Evolutionary conservation across 2,113 vertebrate genomes (phyloP), one percentile per base, ranked within the genome.

Genomic region (Phylloscopus trochilus): DNA sequence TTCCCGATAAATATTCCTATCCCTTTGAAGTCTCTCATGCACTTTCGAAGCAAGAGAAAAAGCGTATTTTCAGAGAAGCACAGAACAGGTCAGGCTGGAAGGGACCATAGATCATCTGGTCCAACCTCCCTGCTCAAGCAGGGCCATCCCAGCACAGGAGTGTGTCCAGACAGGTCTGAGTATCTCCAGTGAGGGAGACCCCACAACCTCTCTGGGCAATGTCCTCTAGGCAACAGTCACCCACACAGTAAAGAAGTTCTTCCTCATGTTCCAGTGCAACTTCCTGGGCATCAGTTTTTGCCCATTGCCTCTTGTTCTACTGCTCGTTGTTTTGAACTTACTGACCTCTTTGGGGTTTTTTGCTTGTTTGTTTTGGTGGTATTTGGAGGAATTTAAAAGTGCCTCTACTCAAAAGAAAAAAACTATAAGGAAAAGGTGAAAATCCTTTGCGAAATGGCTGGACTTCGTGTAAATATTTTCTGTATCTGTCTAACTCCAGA

Each of bases 1-100:
- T 11, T 91, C n/a, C 58, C 0, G 0, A 72, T 37, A 84, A 89
- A 79, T 22, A 82, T 5, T 56, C 10, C n/a, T 56, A 49, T 26
- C 9, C 2, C 13, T 17, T 20, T 66, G 58, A 53, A 79, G 81
- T 28, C 15, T 37, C 26, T 37, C 58, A 13, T 2, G 11, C 1
- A 3, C 35, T 85, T 82, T 13, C 8, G 11, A 84, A 89, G 52
- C 33, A 52, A 3, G 7, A 87, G 30, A n/a, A 81, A 72, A 53
- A 11, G 15, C 0, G 0, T 11, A 10, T 18, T 72, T 62, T 20
- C 49, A 77, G 5, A 23, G 55, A 43, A 47, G 9, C 10, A 15
- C 24, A 11, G 47, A 27, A 55, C 2, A 2, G 35, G 56, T 33
- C 26, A 20, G 35, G 41, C 4, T 20, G 30, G n/a, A 49, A 16